Evolutionary conservation across 2,113 vertebrate species (phyloP), one percentile per base, ranked within the genome.

Genomic region (Hemichromis elongatus): DNA sequence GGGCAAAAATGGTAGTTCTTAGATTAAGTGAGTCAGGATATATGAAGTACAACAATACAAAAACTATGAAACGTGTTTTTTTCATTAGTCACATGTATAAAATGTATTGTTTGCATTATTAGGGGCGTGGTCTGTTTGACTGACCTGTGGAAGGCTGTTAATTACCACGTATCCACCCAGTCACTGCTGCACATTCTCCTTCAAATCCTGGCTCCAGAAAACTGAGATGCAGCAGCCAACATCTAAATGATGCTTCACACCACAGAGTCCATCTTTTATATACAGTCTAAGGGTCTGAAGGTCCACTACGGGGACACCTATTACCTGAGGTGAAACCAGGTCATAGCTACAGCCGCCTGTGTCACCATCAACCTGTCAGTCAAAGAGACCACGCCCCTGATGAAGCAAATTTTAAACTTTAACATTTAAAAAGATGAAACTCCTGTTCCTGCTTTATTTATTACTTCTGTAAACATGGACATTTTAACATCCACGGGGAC

Each of bases 371-470:
- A 1, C 35, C 61, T 66, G 19, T 66, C 61, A 21, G 35, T 40
- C 33, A 66, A 21, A 66, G 35, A 66, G 11, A 11, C 35, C 61
- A 68, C n/a, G 4, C 61, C 12, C 35, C 61, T 68, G 6, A 7
- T 68, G 12, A 2, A 0, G n/a, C 35, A 24, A 40, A 40, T 4
- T 21, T 40, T 40, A 4, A 63, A 12, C 33, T 16, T 7, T 6
- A 47, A 45, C 2, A 3, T 14, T 45, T 14, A 45, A 6, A 45
- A 45, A 45, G 42, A 45, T 33, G 5, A 45, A 14, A 13, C 5
- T 61, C 3, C 16, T 35, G 26, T 57, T 57, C 0, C 14, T 30
- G 14, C 18, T 59, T 59, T 3, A 0, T 19, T 61, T 61, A 33
- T 33, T 10, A 28, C 57, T 61, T 16, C 28, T 59, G 57, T 59